Conservation (phyloP, 2,888 invertebrate genomes). For the Pachymerium ferrugineum region DNA sequence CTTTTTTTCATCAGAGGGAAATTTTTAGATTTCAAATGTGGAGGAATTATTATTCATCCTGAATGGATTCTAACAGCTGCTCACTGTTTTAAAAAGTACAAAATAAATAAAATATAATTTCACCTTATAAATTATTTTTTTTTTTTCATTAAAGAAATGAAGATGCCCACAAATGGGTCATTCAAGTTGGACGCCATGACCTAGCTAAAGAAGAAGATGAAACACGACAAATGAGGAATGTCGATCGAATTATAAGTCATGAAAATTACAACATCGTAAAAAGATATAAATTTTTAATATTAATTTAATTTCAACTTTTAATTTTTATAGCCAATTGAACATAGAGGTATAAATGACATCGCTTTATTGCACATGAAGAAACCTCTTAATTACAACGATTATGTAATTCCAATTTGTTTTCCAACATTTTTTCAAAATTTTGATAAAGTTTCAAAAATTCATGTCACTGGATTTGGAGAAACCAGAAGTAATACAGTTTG, state of each 20-base stretch:
- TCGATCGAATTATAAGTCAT: not conserved
- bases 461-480: not conserved
- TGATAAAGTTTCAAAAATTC: not conserved
- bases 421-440: not conserved
- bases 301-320: not conserved
- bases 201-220: not conserved
- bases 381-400: not conserved
- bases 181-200: not conserved
- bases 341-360: not conserved
- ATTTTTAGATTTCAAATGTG: not conserved
- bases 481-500: not conserved
- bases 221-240: not conserved
- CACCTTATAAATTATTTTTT: no score
- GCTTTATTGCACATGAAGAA: not conserved
- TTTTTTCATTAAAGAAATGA: no score
- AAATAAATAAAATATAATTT: not conserved
- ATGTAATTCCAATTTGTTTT: not conserved
- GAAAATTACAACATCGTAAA: no score
- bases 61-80: slow-evolving; percentile 27
- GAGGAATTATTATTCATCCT: slow-evolving; percentile 11
- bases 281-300: not conserved
- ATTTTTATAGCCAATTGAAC: not conserved
- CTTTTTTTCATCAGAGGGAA: not conserved
- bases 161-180: not conserved
- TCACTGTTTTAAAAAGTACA: slow-evolving; percentile 12